These are phyloP conservation scores for Poecile montanus DNA, from an alignment of 2,797 vertebrate species.

Conservation along the genomic window DNA sequence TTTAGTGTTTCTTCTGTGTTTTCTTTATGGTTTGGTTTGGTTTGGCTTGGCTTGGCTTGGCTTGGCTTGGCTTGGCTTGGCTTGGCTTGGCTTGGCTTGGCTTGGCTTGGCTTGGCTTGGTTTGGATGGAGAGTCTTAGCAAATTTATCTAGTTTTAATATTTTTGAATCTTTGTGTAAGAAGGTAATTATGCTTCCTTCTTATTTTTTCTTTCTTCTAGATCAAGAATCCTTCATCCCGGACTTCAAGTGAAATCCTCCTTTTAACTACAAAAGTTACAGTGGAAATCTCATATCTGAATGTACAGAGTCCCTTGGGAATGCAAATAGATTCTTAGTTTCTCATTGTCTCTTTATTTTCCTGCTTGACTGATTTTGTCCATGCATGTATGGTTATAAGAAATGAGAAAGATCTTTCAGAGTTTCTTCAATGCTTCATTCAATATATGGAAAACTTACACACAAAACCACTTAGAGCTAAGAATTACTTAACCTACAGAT, in stretches of 20 bases:
- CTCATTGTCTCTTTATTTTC: constrained; percentile 34
- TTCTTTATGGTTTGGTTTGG: background rate
- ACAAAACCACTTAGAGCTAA: background rate
- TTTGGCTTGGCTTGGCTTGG: background rate
- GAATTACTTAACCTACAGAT: background rate
- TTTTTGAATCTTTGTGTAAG: background rate
- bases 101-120: background rate
- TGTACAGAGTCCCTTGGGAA: background rate
- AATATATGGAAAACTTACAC: background rate
- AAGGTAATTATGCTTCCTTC: background rate
- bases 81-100: background rate
- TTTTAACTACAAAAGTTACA: background rate
- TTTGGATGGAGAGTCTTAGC: background rate
- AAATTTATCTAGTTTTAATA: background rate
- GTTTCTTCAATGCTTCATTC: background rate
- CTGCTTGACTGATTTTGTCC: background rate
- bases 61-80: background rate
- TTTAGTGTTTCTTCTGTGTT: background rate
- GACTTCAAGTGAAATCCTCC: background rate
- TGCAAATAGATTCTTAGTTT: background rate
- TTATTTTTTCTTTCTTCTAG: background rate
- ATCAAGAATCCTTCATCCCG: background rate
- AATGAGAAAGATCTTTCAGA: background rate
- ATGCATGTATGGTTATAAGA: background rate
- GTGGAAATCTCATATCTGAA: background rate